Base-by-base conservation (phyloP, 2,888 invertebrate species). In the Anarsia innoxiella region DNA sequence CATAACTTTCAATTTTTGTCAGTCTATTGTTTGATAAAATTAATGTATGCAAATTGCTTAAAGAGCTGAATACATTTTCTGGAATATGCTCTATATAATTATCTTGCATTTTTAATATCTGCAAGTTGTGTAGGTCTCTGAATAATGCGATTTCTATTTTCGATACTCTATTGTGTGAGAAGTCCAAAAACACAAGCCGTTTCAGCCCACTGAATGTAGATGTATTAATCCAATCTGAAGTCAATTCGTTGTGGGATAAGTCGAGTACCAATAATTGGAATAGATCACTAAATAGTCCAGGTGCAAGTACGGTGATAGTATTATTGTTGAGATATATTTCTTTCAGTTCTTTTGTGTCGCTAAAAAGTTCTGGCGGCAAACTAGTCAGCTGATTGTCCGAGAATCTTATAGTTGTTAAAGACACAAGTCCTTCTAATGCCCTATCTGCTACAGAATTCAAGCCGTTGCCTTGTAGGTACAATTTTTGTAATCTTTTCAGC, bases 271-370 rank as follows among this genome's bases (percentile, higher is more conserved):
- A 75, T 34, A 95, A 84, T 70, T 93, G 91, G 36, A 89, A 87
- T 38, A 94, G 78, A 55, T 92, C 92, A 57, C 90, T 88, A 62
- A 95, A 93, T 41, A 94, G 78, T 13, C 93, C 93, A 6, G 93
- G 93, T 31, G 93, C 93, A 23, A 94, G 75, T 10, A 93, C 93
- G 54, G 91, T 91, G 41, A 95, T 89, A 23, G 92, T 91, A 71
- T 95, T 95, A 67, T 94, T 94, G 59, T 91, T 91, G 39, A 94
- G 75, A 68, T 93, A 92, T 59, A 94, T 89, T 76, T 94, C 93
- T 69, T 91, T 90, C 29, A 94, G 82, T 47, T 92, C 91, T 53
- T 90, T 88, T 23, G 92, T 89, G 60, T 93, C 93, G 56, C 90
- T 86, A 66, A 95, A 93, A 37, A 95, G 80, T 67, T 93, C 93